Evolutionary conservation across 1,140 invertebrate species (phyloP).

Genomic region (Ips typographus): DNA sequence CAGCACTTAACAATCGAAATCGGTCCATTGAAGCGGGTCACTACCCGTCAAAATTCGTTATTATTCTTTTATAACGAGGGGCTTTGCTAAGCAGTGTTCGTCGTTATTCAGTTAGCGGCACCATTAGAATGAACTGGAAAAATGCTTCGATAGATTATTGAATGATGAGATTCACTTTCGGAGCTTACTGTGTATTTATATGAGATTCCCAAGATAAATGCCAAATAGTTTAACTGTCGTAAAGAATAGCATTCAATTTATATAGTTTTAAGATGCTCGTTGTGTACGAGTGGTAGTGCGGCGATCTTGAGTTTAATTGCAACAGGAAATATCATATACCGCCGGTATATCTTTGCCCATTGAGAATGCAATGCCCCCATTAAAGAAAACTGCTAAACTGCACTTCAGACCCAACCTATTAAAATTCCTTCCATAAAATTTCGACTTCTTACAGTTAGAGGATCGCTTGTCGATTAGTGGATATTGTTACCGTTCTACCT

Average conservation of each 20-base stretch:
- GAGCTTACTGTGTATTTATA: no score
- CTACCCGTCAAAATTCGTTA: conserved; percentile 30
- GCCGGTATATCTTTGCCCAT: conserved; percentile 28
- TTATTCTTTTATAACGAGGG: conserved; percentile 16
- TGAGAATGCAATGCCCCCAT: conserved; percentile 36
- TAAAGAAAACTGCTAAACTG: conserved; percentile 35
- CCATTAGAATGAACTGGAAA: no score
- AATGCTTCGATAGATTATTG: no score
- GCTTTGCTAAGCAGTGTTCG: no score
- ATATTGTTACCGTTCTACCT: no score
- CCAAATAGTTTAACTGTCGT: background rate
- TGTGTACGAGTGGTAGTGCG: background rate
- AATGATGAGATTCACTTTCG: no score
- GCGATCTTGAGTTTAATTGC: conserved; percentile 25
- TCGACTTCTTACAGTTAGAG: conserved; percentile 7
- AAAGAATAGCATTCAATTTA: background rate
- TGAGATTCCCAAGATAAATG: no score
- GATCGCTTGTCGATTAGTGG: no score
- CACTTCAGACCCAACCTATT: conserved; percentile 31
- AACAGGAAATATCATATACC: conserved; percentile 31
- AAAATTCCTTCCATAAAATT: conserved; percentile 28
- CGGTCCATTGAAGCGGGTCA: conserved; percentile 24
- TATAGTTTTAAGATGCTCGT: conserved; percentile 1
- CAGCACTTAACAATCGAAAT: conserved; percentile 27
- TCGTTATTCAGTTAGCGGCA: no score